phyloP scores from a whole-genome alignment of 2,888 invertebrate genomes.

The Mactromeris polynyma region DNA sequence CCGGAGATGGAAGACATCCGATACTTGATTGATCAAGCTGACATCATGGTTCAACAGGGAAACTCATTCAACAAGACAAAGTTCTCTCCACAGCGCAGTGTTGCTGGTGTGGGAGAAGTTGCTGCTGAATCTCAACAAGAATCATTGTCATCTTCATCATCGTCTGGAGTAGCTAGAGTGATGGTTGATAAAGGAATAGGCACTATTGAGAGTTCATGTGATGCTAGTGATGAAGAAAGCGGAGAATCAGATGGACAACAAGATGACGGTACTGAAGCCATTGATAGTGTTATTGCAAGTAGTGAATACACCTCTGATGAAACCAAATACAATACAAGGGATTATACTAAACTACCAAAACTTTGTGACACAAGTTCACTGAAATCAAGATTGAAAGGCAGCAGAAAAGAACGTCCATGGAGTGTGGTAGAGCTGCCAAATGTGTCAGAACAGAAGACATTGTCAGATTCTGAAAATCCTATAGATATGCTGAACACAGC shows the following conservation, averaged over 20 bases:
- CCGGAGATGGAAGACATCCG: slow-evolving; percentile 75
- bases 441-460: slow-evolving; percentile 89
- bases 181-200: slow-evolving; percentile 69
- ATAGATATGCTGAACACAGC: slow-evolving; percentile 89
- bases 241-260: slow-evolving; percentile 77
- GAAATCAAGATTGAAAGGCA: slow-evolving; percentile 62
- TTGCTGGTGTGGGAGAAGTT: slow-evolving; percentile 36
- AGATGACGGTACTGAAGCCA: slow-evolving; percentile 80
- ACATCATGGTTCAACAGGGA: slow-evolving; percentile 77
- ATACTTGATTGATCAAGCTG: slow-evolving; percentile 81
- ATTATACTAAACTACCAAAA: slow-evolving; percentile 65
- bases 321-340: slow-evolving; percentile 65
- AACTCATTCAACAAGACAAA: slow-evolving; percentile 61
- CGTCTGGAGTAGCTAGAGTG: slow-evolving; percentile 43
- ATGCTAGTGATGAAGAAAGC: slow-evolving; percentile 83
- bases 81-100: slow-evolving; percentile 53
- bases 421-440: slow-evolving; percentile 95
- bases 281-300: slow-evolving; percentile 80
- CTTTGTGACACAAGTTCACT: slow-evolving; percentile 75
- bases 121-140: slow-evolving; percentile 49
- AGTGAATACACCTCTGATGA: slow-evolving; percentile 80
- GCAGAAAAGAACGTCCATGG: slow-evolving; percentile 91
- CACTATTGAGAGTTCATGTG: slow-evolving; percentile 80
- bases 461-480: slow-evolving; percentile 96
- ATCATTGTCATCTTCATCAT: slow-evolving; percentile 61